These are phyloP conservation scores for Ovis aries DNA, from an alignment of 2,113 vertebrate genomes.

Conservation along the genomic window DNA sequence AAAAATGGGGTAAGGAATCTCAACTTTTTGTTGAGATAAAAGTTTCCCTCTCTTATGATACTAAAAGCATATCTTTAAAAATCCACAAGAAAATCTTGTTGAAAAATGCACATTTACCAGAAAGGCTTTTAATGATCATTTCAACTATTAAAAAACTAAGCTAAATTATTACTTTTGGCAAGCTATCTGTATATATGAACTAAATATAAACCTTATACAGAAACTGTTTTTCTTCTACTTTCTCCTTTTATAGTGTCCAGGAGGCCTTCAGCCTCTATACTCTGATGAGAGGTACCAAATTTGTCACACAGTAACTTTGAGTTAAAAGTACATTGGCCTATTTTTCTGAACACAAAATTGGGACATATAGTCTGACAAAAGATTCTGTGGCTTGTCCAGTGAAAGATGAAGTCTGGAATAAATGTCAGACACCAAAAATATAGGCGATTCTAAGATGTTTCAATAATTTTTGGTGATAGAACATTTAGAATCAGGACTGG, in stretches of 20 bases:
- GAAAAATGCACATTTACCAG: background rate
- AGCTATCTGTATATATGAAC: constrained; percentile 18
- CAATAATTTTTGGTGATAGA: constrained; percentile 31
- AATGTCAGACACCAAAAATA: constrained; percentile 41
- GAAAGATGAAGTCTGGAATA: constrained; percentile 42
- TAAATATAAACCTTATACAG: constrained; percentile 54
- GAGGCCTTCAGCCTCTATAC: constrained; percentile 8
- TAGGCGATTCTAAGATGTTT: constrained; percentile 28
- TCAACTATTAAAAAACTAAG: constrained; percentile 40
- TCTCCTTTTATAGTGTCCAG: constrained; percentile 13
- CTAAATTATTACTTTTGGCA: constrained; percentile 22
- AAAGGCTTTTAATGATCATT: background rate
- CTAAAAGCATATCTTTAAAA: constrained; percentile 44
- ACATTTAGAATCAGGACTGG: constrained; percentile 20
- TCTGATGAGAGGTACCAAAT: constrained; percentile 23
- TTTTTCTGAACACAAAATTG: constrained; percentile 62
- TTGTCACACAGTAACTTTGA: constrained; percentile 41
- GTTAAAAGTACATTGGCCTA: constrained; percentile 65
- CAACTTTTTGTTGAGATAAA: background rate
- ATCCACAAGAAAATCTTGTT: background rate
- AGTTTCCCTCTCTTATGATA: background rate
- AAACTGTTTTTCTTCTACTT: constrained; percentile 20
- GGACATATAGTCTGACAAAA: constrained; percentile 49
- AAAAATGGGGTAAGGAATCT: background rate
- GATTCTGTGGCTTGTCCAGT: constrained; percentile 11